A percentile compares a stretch with the other conserved stretches of the same genome.
phyloP scores from a whole-genome alignment of 2,797 vertebrate genomes.

The Siniperca obscura region DNA sequence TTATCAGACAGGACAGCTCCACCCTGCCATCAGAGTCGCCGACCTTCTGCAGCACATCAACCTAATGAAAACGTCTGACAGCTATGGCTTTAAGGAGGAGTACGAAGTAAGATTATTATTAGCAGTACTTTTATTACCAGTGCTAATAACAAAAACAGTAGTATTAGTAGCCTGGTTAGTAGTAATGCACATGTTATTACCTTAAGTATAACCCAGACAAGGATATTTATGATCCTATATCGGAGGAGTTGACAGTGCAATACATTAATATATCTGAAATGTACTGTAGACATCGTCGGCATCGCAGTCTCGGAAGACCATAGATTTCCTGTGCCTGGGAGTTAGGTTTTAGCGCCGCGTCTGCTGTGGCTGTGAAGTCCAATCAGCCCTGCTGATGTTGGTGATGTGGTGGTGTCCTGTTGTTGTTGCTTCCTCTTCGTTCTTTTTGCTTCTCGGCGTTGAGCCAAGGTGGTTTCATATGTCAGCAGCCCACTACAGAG shows the following conservation, averaged over 20 bases:
- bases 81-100: conserved; percentile 99
- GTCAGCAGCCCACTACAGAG: too few relatives aligned
- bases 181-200: background rate
- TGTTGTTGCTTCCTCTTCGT: too few relatives aligned
- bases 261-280: background rate
- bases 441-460: too few relatives aligned
- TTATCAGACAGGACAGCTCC: conserved; percentile 97
- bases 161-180: background rate
- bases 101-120: conserved; percentile 90
- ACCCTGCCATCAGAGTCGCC: conserved; percentile 97
- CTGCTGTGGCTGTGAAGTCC: too few relatives aligned
- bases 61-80: conserved; percentile 99
- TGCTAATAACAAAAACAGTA: background rate
- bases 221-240: background rate
- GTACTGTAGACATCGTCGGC: background rate
- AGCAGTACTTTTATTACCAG: background rate
- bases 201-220: background rate
- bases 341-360: too few relatives aligned
- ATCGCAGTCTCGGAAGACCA: too few relatives aligned
- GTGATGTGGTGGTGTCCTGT: too few relatives aligned
- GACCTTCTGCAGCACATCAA: conserved; percentile 99
- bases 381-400: too few relatives aligned
- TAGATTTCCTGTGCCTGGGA: too few relatives aligned
- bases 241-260: background rate
- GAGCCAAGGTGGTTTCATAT: too few relatives aligned